phyloP scores from a whole-genome alignment of 2,888 invertebrate genomes.

The Acrobasis suavella region DNA sequence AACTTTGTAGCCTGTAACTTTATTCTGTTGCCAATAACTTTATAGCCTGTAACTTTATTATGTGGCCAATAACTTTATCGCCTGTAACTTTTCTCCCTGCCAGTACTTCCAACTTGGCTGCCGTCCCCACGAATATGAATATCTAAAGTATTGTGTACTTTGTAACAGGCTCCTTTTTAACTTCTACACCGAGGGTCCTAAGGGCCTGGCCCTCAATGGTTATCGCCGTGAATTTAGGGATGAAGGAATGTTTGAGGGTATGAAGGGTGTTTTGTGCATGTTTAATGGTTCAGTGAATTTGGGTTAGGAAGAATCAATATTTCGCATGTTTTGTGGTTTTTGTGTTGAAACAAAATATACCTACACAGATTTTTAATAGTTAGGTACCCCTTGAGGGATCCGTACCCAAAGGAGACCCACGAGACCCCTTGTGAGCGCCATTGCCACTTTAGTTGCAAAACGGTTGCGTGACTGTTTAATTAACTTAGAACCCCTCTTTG shows the following conservation, averaged over 20 bases:
- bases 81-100: not conserved
- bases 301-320: not conserved
- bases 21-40: no score
- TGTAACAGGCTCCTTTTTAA: constrained; percentile 11
- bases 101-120: constrained; percentile 11
- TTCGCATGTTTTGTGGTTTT: not conserved
- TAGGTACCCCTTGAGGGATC: no score
- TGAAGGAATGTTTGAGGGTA: constrained; percentile 15
- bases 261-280: constrained; percentile 7
- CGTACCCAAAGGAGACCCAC: no score
- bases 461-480: no score
- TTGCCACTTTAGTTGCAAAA: no score
- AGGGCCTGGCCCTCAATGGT: constrained; percentile 10
- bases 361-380: no score
- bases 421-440: no score
- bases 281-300: constrained; percentile 7
- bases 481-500: no score
- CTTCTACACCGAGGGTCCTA: constrained; percentile 2
- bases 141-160: constrained; percentile 20
- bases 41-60: no score
- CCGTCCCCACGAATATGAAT: constrained; percentile 14
- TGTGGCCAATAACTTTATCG: not conserved
- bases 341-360: not conserved
- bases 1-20: no score
- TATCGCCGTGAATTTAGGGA: constrained; percentile 12